Conservation (phyloP, 1,140 invertebrate species). For the Drosophila burlai region DNA sequence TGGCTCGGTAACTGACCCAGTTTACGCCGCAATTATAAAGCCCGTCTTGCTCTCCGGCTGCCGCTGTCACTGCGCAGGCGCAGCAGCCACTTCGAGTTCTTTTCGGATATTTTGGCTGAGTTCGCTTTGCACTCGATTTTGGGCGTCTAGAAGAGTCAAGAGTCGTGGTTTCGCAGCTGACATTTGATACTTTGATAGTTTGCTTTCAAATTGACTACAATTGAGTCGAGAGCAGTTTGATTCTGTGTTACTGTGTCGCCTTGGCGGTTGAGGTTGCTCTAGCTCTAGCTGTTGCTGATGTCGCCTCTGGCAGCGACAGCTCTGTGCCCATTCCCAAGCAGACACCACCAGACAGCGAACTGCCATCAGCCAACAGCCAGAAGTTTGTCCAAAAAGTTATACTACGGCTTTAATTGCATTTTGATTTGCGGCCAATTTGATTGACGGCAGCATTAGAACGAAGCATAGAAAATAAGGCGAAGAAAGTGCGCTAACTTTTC, state of each 20-base stretch:
- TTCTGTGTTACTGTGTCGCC: slow-evolving; percentile 76
- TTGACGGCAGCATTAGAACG: slow-evolving; percentile 35
- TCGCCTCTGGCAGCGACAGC: slow-evolving; percentile 59
- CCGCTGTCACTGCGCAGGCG: slow-evolving; percentile 67
- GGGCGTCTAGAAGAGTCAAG: slow-evolving; percentile 59
- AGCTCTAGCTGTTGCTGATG: slow-evolving; percentile 40
- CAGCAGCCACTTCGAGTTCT: slow-evolving; percentile 44
- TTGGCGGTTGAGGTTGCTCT: slow-evolving; percentile 37
- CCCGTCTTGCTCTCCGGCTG: slow-evolving; percentile 51
- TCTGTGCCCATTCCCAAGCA: slow-evolving; percentile 72
- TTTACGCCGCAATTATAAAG: slow-evolving; percentile 79
- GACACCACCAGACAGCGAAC: slow-evolving; percentile 13
- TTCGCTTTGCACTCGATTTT: slow-evolving; percentile 66
- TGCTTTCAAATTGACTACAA: slow-evolving; percentile 82
- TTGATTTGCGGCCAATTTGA: slow-evolving; percentile 63
- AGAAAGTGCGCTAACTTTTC: slow-evolving; percentile 37
- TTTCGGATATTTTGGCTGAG: not conserved
- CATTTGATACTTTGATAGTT: slow-evolving; percentile 82
- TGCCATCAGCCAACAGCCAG: slow-evolving; percentile 12
- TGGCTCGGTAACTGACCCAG: slow-evolving; percentile 64
- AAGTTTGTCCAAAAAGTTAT: slow-evolving; percentile 66
- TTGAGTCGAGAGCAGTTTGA: slow-evolving; percentile 59
- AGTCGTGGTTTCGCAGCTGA: slow-evolving; percentile 57
- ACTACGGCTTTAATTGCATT: slow-evolving; percentile 68
- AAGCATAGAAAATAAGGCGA: slow-evolving; percentile 7